phyloP scores from a whole-genome alignment of 2,113 vertebrate genomes.

The Rousettus leschenaultii region DNA sequence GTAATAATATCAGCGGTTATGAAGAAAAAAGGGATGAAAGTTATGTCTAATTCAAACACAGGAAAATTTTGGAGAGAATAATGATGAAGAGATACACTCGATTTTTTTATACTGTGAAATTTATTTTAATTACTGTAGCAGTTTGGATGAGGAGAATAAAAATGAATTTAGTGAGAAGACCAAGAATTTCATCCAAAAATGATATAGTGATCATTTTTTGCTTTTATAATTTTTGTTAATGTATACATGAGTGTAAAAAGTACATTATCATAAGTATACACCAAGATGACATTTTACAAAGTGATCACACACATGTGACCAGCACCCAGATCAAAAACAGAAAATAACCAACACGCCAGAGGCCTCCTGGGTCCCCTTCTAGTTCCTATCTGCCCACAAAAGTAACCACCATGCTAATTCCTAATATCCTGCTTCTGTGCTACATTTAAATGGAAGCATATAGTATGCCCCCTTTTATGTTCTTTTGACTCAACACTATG shows the following conservation, averaged over 20 bases:
- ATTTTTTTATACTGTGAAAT: conserved; percentile 6
- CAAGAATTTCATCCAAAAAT: not conserved
- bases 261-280: not conserved
- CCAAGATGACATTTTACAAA: not conserved
- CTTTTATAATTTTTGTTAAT: not conserved
- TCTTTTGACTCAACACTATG: not conserved
- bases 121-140: not conserved
- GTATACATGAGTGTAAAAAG: not conserved
- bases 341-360: not conserved
- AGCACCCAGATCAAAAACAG: not conserved
- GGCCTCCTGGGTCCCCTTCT: not conserved
- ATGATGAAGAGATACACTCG: not conserved
- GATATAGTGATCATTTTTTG: not conserved
- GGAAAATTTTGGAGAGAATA: conserved; percentile 3
- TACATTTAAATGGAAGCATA: not conserved
- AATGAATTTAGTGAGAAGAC: not conserved
- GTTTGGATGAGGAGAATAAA: not conserved
- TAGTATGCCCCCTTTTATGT: not conserved
- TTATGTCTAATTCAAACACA: not conserved
- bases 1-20: not conserved
- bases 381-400: not conserved
- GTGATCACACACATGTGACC: not conserved
- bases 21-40: not conserved
- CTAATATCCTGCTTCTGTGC: not conserved
- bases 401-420: not conserved